These are phyloP conservation scores for Candidula unifasciata DNA, from an alignment of 2,888 invertebrate genomes.

Conservation along the genomic window DNA sequence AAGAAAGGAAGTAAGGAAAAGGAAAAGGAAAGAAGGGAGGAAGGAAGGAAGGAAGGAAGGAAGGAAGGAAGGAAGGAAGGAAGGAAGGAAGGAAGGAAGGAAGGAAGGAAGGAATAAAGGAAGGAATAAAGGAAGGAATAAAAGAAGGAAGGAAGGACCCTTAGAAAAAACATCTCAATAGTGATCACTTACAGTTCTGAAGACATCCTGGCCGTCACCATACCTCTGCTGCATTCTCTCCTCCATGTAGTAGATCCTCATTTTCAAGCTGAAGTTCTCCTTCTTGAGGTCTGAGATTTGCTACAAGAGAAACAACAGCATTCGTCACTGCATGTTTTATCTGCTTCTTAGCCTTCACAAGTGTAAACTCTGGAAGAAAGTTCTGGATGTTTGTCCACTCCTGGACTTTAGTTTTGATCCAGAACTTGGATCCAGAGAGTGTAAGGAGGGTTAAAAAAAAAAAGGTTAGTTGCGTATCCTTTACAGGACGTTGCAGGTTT, in stretches of 20 bases:
- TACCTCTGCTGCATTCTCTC: slow-evolving; percentile 86
- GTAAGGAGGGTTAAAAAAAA: no score
- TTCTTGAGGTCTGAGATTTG: slow-evolving; percentile 88
- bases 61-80: no score
- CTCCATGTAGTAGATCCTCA: slow-evolving; percentile 93
- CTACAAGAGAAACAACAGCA: slow-evolving; percentile 79
- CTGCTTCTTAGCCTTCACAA: no score
- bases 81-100: neutral
- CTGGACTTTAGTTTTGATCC: no score
- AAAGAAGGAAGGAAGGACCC: neutral
- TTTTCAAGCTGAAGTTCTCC: slow-evolving; percentile 94
- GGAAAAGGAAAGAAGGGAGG: neutral
- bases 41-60: neutral
- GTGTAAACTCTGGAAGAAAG: no score
- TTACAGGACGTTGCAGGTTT: no score
- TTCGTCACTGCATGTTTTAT: neutral
- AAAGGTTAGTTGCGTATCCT: no score
- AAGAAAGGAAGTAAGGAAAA: no score
- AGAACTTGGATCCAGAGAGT: no score
- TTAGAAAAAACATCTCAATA: neutral
- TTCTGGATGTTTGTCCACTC: no score
- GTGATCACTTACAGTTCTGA: slow-evolving; percentile 80
- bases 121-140: neutral
- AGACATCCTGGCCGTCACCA: slow-evolving; percentile 83
- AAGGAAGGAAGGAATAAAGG: neutral